Conservation (phyloP, 2,888 invertebrate genomes). For the Tuberolachnus salignus region DNA sequence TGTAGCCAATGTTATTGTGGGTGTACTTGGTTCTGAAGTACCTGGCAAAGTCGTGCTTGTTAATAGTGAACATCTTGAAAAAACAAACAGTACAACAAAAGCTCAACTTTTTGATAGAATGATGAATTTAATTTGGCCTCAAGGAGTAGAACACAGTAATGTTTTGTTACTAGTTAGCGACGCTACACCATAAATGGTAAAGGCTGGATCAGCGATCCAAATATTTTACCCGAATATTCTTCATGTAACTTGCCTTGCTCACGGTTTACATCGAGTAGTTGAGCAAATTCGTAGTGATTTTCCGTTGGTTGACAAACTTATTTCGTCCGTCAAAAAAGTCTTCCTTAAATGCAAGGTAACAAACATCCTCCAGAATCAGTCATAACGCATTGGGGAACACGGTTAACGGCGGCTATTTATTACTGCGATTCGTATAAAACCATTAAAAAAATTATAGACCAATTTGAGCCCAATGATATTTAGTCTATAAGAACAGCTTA, state of each 20-base stretch:
- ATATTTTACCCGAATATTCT: too few relatives aligned
- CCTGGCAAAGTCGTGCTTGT: slow-evolving; percentile 1
- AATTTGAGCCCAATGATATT: neutral
- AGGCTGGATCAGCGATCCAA: too few relatives aligned
- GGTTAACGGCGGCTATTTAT: slow-evolving; percentile 43
- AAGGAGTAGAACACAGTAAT: too few relatives aligned
- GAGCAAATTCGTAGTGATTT: slow-evolving; percentile 23
- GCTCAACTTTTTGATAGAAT: too few relatives aligned
- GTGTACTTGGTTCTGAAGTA: neutral
- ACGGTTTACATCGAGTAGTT: slow-evolving; percentile 14
- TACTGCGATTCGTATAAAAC: slow-evolving; percentile 19
- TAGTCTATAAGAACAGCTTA: slow-evolving; percentile 2
- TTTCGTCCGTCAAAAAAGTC: slow-evolving; percentile 20
- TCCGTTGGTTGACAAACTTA: slow-evolving; percentile 20
- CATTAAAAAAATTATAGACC: slow-evolving; percentile 11
- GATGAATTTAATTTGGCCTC: too few relatives aligned
- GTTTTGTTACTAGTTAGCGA: too few relatives aligned
- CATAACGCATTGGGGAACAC: slow-evolving; percentile 54
- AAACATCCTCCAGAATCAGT: slow-evolving; percentile 54
- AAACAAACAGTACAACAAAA: too few relatives aligned
- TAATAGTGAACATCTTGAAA: slow-evolving; percentile 18
- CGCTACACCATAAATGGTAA: too few relatives aligned
- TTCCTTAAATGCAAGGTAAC: slow-evolving; percentile 44
- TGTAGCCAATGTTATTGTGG: neutral
- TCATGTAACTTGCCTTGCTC: too few relatives aligned